Percentiles rank a stretch among this genome's conserved stretches.
These are phyloP conservation scores for Camelus bactrianus DNA, from an alignment of 2,113 vertebrate genomes.

Conservation along the genomic window DNA sequence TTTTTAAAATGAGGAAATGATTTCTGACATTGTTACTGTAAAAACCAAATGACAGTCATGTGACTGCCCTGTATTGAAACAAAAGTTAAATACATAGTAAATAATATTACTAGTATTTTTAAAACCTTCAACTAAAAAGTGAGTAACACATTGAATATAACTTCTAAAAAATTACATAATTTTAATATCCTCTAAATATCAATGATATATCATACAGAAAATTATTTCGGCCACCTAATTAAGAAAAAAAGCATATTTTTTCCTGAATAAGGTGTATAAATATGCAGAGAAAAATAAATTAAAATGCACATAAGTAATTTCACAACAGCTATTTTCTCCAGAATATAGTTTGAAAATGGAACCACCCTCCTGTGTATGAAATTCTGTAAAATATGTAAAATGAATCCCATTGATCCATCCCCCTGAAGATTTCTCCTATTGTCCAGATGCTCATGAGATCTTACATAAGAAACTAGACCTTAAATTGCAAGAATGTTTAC, in stretches of 20 bases:
- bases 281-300: not conserved
- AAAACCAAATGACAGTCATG: not conserved
- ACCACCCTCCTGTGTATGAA: not conserved
- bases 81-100: not conserved
- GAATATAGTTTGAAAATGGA: conserved; percentile 6
- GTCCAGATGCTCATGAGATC: not conserved
- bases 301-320: not conserved
- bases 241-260: conserved; percentile 10
- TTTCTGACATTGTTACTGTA: not conserved
- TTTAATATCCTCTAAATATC: not conserved
- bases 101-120: not conserved
- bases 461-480: not conserved
- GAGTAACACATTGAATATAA: not conserved
- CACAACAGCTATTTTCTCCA: not conserved
- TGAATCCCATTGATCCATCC: not conserved
- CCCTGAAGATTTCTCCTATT: not conserved
- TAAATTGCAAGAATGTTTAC: not conserved
- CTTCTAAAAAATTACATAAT: not conserved
- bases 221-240: not conserved
- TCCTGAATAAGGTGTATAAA: not conserved
- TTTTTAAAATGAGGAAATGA: not conserved
- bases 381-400: conserved; percentile 3
- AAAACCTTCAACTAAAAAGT: not conserved
- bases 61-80: not conserved
- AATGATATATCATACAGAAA: conserved; percentile 35